A percentile compares a stretch with the other conserved stretches of the same genome.
Evolutionary conservation across 2,888 invertebrate species (phyloP).

Genomic region (Drosophila robusta): DNA sequence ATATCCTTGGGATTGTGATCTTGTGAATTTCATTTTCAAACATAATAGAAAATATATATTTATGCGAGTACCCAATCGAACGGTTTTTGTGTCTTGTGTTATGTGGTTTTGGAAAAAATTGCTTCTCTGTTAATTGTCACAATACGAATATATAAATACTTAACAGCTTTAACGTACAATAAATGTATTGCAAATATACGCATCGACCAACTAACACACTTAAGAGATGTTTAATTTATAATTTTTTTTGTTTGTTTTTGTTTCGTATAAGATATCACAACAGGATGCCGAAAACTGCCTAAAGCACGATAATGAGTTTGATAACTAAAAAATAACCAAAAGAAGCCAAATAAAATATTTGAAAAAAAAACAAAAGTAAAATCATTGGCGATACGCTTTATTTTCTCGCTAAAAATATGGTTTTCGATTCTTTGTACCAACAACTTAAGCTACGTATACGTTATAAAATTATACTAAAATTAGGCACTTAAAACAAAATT

Average conservation of each 20-base stretch:
- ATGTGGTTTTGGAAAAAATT: slow-evolving; percentile 53
- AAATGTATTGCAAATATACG: slow-evolving; percentile 60
- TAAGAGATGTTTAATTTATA: slow-evolving; percentile 52
- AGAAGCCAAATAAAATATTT: slow-evolving; percentile 22
- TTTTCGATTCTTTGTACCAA: slow-evolving; percentile 81
- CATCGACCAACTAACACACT: slow-evolving; percentile 54
- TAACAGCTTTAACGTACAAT: slow-evolving; percentile 72
- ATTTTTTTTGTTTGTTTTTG: slow-evolving; percentile 23
- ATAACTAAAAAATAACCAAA: slow-evolving; percentile 15
- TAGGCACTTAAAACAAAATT: slow-evolving; percentile 61
- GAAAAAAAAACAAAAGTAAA: slow-evolving; percentile 32
- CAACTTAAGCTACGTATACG: slow-evolving; percentile 73
- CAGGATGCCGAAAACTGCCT: slow-evolving; percentile 70
- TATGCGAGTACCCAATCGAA: slow-evolving; percentile 8
- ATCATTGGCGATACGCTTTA: slow-evolving; percentile 77
- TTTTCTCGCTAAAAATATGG: slow-evolving; percentile 64
- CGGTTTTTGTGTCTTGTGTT: slow-evolving; percentile 7
- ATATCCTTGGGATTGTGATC: slow-evolving; percentile 57
- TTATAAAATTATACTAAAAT: slow-evolving; percentile 64
- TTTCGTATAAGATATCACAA: slow-evolving; percentile 66
- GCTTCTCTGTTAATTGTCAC: slow-evolving; percentile 75
- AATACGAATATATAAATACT: slow-evolving; percentile 70
- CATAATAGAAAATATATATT: slow-evolving; percentile 44
- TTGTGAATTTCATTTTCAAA: slow-evolving; percentile 38
- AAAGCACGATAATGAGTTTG: slow-evolving; percentile 71